phyloP scores from a whole-genome alignment of 2,797 vertebrate genomes.

The Tolypeutes matacus region DNA sequence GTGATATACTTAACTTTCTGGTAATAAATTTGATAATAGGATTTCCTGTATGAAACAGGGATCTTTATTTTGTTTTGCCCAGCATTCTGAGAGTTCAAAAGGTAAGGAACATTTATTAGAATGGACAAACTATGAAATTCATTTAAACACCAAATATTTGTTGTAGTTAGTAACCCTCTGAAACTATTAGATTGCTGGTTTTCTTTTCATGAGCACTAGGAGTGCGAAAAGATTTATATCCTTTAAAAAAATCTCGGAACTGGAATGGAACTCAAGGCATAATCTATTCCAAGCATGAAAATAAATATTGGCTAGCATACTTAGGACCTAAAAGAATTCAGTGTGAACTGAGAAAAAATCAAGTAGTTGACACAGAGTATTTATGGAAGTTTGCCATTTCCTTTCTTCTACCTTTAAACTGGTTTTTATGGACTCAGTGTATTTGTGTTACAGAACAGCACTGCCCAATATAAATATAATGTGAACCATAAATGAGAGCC shows the following conservation, averaged over 20 bases:
- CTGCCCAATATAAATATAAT: neutral
- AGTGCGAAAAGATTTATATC: conserved; percentile 59
- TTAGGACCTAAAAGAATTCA: conserved; percentile 64
- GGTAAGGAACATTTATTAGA: conserved; percentile 42
- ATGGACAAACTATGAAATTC: conserved; percentile 62
- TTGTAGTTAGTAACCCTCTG: conserved; percentile 54
- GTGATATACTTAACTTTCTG: conserved; percentile 36
- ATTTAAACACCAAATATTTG: conserved; percentile 68
- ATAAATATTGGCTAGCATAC: conserved; percentile 36
- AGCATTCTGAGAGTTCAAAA: conserved; percentile 46
- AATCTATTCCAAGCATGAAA: conserved; percentile 56
- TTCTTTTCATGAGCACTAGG: conserved; percentile 41
- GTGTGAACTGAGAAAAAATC: conserved; percentile 51
- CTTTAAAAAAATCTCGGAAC: conserved; percentile 54
- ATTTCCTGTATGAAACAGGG: conserved; percentile 32
- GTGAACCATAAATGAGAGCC: neutral
- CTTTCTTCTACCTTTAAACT: neutral
- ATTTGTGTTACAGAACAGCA: neutral
- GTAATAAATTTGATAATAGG: neutral
- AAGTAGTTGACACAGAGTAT: conserved; percentile 2
- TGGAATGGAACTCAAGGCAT: conserved; percentile 20
- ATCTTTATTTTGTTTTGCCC: conserved; percentile 52
- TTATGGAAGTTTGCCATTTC: conserved; percentile 27
- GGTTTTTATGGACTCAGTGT: conserved; percentile 1
- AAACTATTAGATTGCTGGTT: conserved; percentile 56